phyloP scores from a whole-genome alignment of 64 coral and sea anemone species.

The Montipora capricornis region DNA sequence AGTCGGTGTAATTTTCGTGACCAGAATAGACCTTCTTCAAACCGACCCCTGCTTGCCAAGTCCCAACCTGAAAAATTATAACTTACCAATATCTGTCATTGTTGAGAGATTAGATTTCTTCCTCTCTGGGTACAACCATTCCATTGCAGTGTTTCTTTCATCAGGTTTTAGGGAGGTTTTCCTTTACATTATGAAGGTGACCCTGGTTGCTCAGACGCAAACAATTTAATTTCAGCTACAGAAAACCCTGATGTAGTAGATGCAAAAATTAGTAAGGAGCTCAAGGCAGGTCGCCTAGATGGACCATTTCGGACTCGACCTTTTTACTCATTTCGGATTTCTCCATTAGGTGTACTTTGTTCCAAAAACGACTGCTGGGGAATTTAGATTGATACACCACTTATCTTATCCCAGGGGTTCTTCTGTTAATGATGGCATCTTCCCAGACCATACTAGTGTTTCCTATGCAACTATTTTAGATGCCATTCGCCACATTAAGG shows the following conservation, averaged over 20 bases:
- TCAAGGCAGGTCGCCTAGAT: too few relatives aligned
- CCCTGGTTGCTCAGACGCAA: too few relatives aligned
- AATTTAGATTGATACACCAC: conserved; percentile 25
- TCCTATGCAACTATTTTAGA: background rate
- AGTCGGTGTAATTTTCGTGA: background rate
- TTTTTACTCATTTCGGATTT: too few relatives aligned
- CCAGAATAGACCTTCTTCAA: background rate
- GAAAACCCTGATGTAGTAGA: too few relatives aligned
- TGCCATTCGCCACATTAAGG: conserved; percentile 8
- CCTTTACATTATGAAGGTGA: too few relatives aligned
- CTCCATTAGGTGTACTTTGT: conserved; percentile 8
- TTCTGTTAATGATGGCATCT: conserved; percentile 11
- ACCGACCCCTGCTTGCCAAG: background rate
- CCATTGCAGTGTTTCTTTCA: too few relatives aligned
- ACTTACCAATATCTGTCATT: background rate
- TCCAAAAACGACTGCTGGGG: background rate
- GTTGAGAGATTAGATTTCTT: too few relatives aligned
- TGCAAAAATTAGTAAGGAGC: too few relatives aligned
- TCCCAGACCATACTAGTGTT: background rate
- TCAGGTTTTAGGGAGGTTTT: background rate
- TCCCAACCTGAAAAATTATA: background rate
- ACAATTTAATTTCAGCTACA: too few relatives aligned
- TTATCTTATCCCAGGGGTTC: background rate
- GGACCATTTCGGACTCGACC: too few relatives aligned
- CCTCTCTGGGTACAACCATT: too few relatives aligned